A percentile compares a stretch with the other conserved stretches of the same genome.
phyloP scores from a whole-genome alignment of 2,797 vertebrate genomes.

The Fistularia commersonii region DNA sequence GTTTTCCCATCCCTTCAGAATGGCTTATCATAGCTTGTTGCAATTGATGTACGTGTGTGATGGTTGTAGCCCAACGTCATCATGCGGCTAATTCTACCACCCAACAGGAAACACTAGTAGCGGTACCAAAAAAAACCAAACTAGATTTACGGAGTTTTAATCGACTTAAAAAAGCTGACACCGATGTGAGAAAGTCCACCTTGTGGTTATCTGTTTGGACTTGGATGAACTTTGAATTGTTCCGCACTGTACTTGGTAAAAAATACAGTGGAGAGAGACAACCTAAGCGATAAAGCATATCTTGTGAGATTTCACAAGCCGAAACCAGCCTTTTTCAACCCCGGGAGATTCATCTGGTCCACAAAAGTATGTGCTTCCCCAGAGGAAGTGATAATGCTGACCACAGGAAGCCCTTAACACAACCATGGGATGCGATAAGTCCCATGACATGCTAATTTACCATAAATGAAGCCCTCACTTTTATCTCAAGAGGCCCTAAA shows the following conservation, averaged over 20 bases:
- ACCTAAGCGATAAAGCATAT: slow-evolving; percentile 19
- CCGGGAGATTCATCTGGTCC: slow-evolving; percentile 26
- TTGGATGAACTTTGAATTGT: slow-evolving; percentile 7
- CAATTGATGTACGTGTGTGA: slow-evolving; percentile 59
- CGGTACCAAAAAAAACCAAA: neutral
- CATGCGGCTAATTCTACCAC: slow-evolving; percentile 37
- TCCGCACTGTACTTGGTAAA: slow-evolving; percentile 11
- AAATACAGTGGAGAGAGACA: neutral
- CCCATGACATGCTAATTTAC: slow-evolving; percentile 47
- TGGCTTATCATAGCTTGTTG: slow-evolving; percentile 41
- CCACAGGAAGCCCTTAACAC: slow-evolving; percentile 64
- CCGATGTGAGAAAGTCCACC: slow-evolving; percentile 5
- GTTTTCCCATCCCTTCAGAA: slow-evolving; percentile 25
- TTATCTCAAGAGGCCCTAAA: slow-evolving; percentile 57
- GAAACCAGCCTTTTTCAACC: slow-evolving; percentile 4
- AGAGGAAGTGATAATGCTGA: slow-evolving; percentile 70
- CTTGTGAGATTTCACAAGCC: slow-evolving; percentile 8
- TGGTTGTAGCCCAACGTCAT: slow-evolving; percentile 59
- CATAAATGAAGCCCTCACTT: slow-evolving; percentile 56
- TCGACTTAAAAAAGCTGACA: too few relatives aligned
- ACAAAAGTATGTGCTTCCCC: slow-evolving; percentile 41
- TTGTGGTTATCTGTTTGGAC: slow-evolving; percentile 2
- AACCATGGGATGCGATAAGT: slow-evolving; percentile 53
- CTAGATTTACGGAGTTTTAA: too few relatives aligned
- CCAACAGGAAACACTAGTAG: neutral